These are phyloP conservation scores for Orthonychiurus folsomi DNA, from an alignment of 2,888 invertebrate genomes.

Conservation along the genomic window DNA sequence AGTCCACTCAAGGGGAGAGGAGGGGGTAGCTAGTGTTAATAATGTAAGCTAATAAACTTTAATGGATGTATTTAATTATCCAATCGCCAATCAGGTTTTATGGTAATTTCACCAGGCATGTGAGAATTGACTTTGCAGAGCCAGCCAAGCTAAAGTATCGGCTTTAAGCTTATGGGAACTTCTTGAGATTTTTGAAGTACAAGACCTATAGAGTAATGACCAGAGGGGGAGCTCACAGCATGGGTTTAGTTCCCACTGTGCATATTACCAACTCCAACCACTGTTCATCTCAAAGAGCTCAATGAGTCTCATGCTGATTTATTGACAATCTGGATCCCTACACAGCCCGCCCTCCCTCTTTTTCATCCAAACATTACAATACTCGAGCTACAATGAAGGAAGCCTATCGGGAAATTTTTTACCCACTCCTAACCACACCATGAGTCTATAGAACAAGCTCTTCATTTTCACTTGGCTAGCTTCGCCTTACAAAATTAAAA, in stretches of 20 bases:
- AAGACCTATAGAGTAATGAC: neutral
- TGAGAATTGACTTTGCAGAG: too few relatives aligned
- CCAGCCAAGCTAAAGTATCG: too few relatives aligned
- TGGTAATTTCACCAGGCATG: too few relatives aligned
- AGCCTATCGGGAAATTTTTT: neutral
- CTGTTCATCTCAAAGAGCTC: slow-evolving; percentile 14
- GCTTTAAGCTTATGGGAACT: slow-evolving; percentile 20
- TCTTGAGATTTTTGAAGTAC: slow-evolving; percentile 7
- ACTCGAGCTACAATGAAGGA: neutral
- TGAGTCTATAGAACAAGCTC: slow-evolving; percentile 11
- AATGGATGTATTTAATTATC: too few relatives aligned
- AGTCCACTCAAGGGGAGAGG: too few relatives aligned
- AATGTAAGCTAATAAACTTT: too few relatives aligned
- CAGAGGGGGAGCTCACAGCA: neutral
- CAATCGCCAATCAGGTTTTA: too few relatives aligned
- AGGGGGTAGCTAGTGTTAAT: too few relatives aligned
- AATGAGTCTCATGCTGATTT: slow-evolving; percentile 25
- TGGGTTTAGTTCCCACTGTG: slow-evolving; percentile 22
- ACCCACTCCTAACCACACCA: neutral
- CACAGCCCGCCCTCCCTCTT: slow-evolving; percentile 25
- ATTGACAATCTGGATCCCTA: slow-evolving; percentile 24
- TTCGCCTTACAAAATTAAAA: slow-evolving; percentile 20
- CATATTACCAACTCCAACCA: slow-evolving; percentile 22
- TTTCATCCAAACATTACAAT: neutral
- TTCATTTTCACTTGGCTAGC: slow-evolving; percentile 14